Evolutionary conservation across 92 coral and sea anemone species (phyloP), one percentile per base, ranked within the genome.

Genomic region (Montipora capitata): DNA sequence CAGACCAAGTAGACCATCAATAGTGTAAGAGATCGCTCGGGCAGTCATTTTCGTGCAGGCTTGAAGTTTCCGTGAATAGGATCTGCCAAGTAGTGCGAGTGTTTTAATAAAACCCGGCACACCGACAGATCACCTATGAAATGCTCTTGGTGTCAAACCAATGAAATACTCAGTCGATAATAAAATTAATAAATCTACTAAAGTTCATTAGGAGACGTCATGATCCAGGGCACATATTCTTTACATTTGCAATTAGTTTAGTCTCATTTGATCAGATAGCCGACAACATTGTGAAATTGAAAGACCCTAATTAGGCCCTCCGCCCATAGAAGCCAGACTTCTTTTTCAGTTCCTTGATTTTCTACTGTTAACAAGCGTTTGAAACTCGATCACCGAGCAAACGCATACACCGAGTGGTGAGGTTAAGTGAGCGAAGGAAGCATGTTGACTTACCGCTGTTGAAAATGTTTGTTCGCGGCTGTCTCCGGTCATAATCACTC

Each of bases 231-330:
- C 86, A 92, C 89, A 93, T 72, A 85, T 85, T 93, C 98, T 95
- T 95, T 95, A 93, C 98, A 88, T 88, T 91, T 81, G 94, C 87
- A 95, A 95, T 95, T 95, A 95, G 91, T 77, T 68, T 95, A 95
- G 93, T 95, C 98, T 93, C 88, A 84, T 95, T 91, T 95, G 96
- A 91, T 95, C 98, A 93, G 91, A 92, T 81, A 93, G 89, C 92
- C 95, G 96, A 95, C 96, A 95, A 93, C 96, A 86, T 80, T 94
- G 92, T 79, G 92, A 88, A 72, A 59, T 58, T 83, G 79, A 72
- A 72, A 83, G 75, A 65, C 63, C 63, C 92, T 95, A 83, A 93
- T 95, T 93, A 93, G 86, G 89, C 74, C 72, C 57, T 14, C 71
- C 43, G 16, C 64, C 64, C 52, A 43, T 57, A 54, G 52, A 68